Evolutionary conservation across 2,888 invertebrate genomes (phyloP).

Genomic region (Clusia tigrina): DNA sequence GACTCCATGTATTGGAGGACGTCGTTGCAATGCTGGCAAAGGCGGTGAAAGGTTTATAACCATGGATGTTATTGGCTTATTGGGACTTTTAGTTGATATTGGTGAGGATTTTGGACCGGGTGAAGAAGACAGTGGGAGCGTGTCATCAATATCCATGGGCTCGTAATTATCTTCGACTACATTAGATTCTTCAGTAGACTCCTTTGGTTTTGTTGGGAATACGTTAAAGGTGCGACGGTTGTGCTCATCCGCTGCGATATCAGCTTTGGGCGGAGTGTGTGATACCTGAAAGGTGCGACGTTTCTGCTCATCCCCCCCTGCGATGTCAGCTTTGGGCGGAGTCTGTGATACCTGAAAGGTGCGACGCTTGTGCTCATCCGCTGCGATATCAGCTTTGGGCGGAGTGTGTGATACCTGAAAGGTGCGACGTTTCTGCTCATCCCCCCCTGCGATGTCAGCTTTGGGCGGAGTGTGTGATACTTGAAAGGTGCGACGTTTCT

Average conservation of each 20-base stretch:
- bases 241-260: background rate
- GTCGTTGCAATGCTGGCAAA: slow-evolving; percentile 31
- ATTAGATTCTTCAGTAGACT: too few species aligned
- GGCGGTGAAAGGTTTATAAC: slow-evolving; percentile 11
- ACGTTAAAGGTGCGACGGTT: slow-evolving; percentile 25
- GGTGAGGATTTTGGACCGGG: slow-evolving; percentile 30
- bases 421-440: slow-evolving; percentile 22
- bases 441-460: too few species aligned
- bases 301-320: too few species aligned
- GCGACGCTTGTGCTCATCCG: slow-evolving; percentile 14
- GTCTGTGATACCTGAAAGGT: slow-evolving; percentile 21
- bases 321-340: background rate
- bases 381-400: background rate
- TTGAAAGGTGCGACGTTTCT: too few species aligned
- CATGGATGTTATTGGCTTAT: slow-evolving; percentile 11
- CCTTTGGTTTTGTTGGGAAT: background rate
- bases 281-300: too few species aligned
- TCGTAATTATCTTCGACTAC: slow-evolving; percentile 34
- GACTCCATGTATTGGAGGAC: slow-evolving; percentile 40
- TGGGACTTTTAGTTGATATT: slow-evolving; percentile 38
- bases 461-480: too few species aligned
- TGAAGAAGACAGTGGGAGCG: background rate
- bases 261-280: too few species aligned
- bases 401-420: slow-evolving; percentile 6
- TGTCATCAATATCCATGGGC: slow-evolving; percentile 41